phyloP scores from a whole-genome alignment of 2,113 vertebrate genomes.

The Rhinoderma darwinii region DNA sequence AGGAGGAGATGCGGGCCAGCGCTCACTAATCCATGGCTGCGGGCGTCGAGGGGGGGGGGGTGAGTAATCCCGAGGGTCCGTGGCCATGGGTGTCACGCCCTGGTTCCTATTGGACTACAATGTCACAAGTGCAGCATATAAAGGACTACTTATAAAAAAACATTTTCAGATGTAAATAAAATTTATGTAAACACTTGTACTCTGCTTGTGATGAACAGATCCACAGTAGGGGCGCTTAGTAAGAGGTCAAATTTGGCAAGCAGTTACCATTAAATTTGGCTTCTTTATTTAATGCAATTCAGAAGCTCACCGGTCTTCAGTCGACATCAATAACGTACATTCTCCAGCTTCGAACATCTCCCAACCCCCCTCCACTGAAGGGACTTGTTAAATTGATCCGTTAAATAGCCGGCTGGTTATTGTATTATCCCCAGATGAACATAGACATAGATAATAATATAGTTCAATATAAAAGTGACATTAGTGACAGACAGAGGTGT shows the following conservation, averaged over 20 bases:
- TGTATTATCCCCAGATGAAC: background rate
- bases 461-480: slow-evolving; percentile 9
- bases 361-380: background rate
- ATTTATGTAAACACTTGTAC: too few relatives aligned
- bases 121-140: too few relatives aligned
- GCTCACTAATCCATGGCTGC: too few relatives aligned
- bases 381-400: slow-evolving; percentile 1
- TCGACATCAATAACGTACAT: background rate
- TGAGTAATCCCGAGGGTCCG: too few relatives aligned
- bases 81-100: too few relatives aligned
- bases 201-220: too few relatives aligned
- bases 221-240: too few relatives aligned
- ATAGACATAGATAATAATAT: background rate
- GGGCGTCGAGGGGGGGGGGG: too few relatives aligned
- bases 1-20: too few relatives aligned
- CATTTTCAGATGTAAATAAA: too few relatives aligned
- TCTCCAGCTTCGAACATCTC: background rate
- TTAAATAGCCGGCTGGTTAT: background rate
- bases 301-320: background rate
- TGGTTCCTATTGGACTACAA: too few relatives aligned
- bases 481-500: background rate
- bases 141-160: too few relatives aligned
- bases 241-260: background rate
- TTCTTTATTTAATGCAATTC: background rate
- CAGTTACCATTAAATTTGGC: background rate